Evolutionary conservation across 2,113 vertebrate species (phyloP), one percentile per base, ranked within the genome.

Genomic region (Elgaria multicarinata): DNA sequence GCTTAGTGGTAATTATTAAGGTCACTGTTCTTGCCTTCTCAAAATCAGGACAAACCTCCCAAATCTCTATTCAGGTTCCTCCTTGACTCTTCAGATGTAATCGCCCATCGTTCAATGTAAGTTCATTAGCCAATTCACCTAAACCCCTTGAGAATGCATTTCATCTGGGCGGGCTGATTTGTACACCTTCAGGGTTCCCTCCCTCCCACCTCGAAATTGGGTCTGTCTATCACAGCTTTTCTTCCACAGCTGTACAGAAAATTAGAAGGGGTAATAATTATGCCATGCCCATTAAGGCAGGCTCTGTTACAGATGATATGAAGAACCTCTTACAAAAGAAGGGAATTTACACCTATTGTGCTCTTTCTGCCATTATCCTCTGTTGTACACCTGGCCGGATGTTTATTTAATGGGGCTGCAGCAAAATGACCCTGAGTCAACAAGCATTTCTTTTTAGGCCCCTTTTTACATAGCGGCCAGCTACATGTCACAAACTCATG

Each of bases 91-190:
- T 26, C 64, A 13, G 87, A 50, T 10, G 16, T 85, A 85, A 86
- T 87, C 86, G 88, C 42, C 33, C 16, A 90, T 83, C 7, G 2
- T 88, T 91, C 46, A 89, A 16, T 46, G 36, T 67, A 90, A 91
- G 9, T 88, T 93, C 77, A 28, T 71, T 8, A 58, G 3, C 7
- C 53, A 82, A 86, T 89, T 94, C 33, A 62, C 79, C 89, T 92
- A 88, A 90, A n/a, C 53, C 46, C 55, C 3, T 89, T 31, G 10
- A 7, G 33, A 82, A 88, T 46, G 55, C 13, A 7, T 83, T 93
- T 93, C 8, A 71, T 78, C 55, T 92, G 86, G 90, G 24, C 53
- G 82, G 36, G 78, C 14, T 1, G 0, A 44, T 85, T 74, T 85
- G 9, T 67, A 10, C 50, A 83, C 8, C n/a, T 81, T 0, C 39